Conservation (phyloP, 2,888 invertebrate species). For the Osedax frankpressi region DNA sequence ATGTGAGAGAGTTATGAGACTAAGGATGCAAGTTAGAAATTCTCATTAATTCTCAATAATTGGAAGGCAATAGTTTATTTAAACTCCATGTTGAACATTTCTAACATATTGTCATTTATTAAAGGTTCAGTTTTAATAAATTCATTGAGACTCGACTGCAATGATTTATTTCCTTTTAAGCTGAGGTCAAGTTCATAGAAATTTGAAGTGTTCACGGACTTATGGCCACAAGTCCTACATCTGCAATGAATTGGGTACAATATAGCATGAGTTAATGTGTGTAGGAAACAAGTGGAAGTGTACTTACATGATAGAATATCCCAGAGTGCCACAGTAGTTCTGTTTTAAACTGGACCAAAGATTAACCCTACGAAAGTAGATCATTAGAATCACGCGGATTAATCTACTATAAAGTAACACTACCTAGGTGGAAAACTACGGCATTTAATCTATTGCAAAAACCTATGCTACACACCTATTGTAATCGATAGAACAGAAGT, state of each 20-base stretch:
- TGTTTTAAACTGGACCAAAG: background rate
- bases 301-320: background rate
- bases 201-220: conserved; percentile 44
- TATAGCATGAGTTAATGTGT: too few relatives aligned
- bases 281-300: background rate
- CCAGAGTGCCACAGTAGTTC: background rate
- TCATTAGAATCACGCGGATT: background rate
- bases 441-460: too few relatives aligned
- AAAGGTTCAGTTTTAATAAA: conserved; percentile 45
- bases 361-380: background rate
- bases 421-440: too few relatives aligned
- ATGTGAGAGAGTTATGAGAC: too few relatives aligned
- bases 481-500: background rate
- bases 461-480: background rate
- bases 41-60: too few relatives aligned
- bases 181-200: conserved; percentile 56
- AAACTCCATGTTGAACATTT: too few relatives aligned
- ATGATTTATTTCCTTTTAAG: conserved; percentile 50
- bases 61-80: too few relatives aligned
- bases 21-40: too few relatives aligned
- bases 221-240: background rate
- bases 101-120: background rate
- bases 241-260: too few relatives aligned
- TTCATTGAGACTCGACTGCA: conserved; percentile 51
- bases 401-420: too few relatives aligned